Percentiles rank a stretch among this genome's conserved stretches.
Conservation (phyloP, 1,140 invertebrate genomes). For the Lepidostoma basale region DNA sequence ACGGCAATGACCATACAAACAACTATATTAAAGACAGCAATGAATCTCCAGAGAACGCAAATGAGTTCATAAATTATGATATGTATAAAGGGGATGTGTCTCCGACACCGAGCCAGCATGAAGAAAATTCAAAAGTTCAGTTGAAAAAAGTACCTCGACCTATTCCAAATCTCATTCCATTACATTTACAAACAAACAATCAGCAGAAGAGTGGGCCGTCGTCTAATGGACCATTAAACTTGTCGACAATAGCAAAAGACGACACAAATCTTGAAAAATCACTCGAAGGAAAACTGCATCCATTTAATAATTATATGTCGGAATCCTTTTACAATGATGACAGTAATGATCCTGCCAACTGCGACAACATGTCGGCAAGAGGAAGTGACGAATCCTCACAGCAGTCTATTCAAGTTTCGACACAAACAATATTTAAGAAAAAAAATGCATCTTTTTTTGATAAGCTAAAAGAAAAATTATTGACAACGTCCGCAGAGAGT, state of each 20-base stretch:
- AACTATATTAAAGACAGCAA: background rate
- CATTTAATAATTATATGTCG: background rate
- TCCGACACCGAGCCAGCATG: background rate
- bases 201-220: slow-evolving; percentile 19
- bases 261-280: background rate
- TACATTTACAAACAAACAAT: slow-evolving; percentile 50
- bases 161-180: slow-evolving; percentile 74
- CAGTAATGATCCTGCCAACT: slow-evolving; percentile 30
- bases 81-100: background rate
- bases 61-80: slow-evolving; percentile 14
- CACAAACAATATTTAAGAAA: slow-evolving; percentile 62
- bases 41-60: background rate
- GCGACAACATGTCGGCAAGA: slow-evolving; percentile 32
- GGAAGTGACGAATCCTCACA: slow-evolving; percentile 51
- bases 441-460: slow-evolving; percentile 83
- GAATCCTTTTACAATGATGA: slow-evolving; percentile 32
- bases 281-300: slow-evolving; percentile 3
- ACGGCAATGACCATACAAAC: background rate
- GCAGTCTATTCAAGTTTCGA: slow-evolving; percentile 50
- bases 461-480: slow-evolving; percentile 76
- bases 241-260: slow-evolving; percentile 20
- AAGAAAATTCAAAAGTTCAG: slow-evolving; percentile 41
- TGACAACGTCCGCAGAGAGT: slow-evolving; percentile 59
- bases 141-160: slow-evolving; percentile 65
- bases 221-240: slow-evolving; percentile 28